Percentiles rank a stretch among this genome's conserved stretches.
phyloP scores from a whole-genome alignment of 2,113 vertebrate genomes.

The Onychostruthus taczanowskii region DNA sequence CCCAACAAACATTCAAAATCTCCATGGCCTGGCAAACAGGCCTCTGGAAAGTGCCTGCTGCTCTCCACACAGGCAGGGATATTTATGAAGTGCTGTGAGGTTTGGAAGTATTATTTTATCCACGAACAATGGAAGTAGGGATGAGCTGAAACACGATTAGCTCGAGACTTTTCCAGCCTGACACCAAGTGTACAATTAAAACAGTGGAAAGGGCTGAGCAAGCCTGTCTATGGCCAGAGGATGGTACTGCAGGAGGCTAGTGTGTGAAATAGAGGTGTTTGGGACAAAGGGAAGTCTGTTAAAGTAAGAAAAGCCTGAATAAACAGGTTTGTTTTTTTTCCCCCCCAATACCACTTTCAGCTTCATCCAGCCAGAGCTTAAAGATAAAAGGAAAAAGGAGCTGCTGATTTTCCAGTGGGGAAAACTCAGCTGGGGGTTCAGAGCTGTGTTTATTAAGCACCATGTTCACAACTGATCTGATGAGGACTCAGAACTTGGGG shows the following conservation, averaged over 20 bases:
- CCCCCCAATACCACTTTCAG: neutral
- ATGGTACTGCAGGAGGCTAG: neutral
- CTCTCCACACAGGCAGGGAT: neutral
- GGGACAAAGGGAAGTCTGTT: constrained; percentile 23
- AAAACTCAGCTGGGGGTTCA: neutral
- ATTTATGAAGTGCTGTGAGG: neutral
- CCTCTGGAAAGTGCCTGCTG: neutral
- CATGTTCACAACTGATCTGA: rapidly evolving
- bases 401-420: neutral
- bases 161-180: neutral
- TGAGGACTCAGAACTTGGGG: rapidly evolving
- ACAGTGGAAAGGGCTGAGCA: neutral
- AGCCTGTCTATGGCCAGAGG: neutral
- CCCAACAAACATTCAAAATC: neutral
- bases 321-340: neutral
- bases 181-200: neutral
- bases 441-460: neutral
- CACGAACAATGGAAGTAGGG: neutral
- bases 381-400: neutral
- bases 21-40: neutral
- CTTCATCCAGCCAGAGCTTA: neutral
- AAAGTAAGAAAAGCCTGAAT: constrained; percentile 16
- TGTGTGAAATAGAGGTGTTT: neutral
- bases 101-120: constrained; percentile 3
- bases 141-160: neutral